Base-by-base conservation (phyloP, 1,140 invertebrate genomes). In the Scaptomyza graminum region DNA sequence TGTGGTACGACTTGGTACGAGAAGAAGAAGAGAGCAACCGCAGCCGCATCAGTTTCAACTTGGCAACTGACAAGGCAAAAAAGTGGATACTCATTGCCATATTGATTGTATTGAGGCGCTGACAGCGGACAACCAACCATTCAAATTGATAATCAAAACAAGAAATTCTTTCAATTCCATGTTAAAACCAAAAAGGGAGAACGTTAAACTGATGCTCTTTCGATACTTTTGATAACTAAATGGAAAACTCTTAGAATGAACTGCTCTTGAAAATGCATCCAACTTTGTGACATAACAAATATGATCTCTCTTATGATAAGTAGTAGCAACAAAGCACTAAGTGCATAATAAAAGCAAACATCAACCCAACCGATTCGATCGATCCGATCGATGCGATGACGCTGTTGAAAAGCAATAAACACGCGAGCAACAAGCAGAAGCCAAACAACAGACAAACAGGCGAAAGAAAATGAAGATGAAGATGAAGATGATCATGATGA, bases 351-450 rank as follows among this genome's bases (percentile, higher is more conserved):
- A 31, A 31, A 31, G 43, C 51, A 18, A 22, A 22, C 9, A 18
- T 37, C 51, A 56, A 51, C 5, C 28, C 13, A 43, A 39, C 11
- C 71, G 37, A 67, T 22, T 22, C 43, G 44, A 73, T 51, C 67
- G 52, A 28, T 34, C 13, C 28, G 57, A 54, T 56, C 52, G 76
- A 80, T 63, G 57, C 52, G 76, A 80, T 63, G 57, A 69, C 69
- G 74, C 64, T 75, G 61, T 78, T 81, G 74, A 81, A 81, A 80
- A 66, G 70, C 69, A 63, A 71, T 81, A 80, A 80, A 85, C 79
- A 73, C 68, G 68, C 47, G 31, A 67, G 55, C 66, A 60, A 82
- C 18, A 85, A 34, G 28, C 28, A 31, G 37, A 41, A 85, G 81
- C 81, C 82, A 78, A 66, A 87, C 82, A 87, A 87, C 76, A 78